Base-by-base conservation (phyloP, 2,113 vertebrate genomes). In the Chinchilla lanigera region DNA sequence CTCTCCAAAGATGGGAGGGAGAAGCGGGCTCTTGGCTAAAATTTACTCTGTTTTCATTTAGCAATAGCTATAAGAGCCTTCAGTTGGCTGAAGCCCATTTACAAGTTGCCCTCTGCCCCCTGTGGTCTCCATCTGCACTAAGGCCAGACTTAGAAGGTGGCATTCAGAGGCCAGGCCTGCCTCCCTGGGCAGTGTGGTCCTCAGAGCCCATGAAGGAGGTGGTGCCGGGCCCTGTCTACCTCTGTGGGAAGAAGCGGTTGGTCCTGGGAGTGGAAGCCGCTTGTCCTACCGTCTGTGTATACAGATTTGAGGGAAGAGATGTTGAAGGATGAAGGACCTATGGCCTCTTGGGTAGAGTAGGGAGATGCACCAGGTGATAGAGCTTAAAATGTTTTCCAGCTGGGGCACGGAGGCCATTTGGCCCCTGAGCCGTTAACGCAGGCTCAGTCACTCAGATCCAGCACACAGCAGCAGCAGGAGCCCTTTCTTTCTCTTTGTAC, bases 31-130 rank as follows among this genome's bases (percentile, higher is more conserved):
- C 10, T 83, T 78, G 71, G 22, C 33, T 16, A 52, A 73, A 84
- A 80, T 80, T 80, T 58, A 47, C 54, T 44, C 77, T 65, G 60
- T 90, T 41, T 78, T 35, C 86, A 30, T 85, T 5, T 85, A 84
- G 50, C 4, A 38, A 77, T 30, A 20, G 24, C 35, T 5, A 1
- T 73, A 50, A 90, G 52, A 78, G 6, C 19, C 54, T 73, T 60
- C 52, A 38, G 10, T 13, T 7, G 19, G 38, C 89, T 26, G 26
- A 63, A 54, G 58, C 1, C 41, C 65, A 9, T 3, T 28, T 14
- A 22, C 9, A 67, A 30, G 50, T n/a, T 10, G 11, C 73, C 41
- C 38, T 1, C 1, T 69, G 22, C 28, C 50, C n/a, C 17, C 0
- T 24, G 3, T 22, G 47, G 28, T 44, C 54, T 78, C 80, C 47